Evolutionary conservation across 2,113 vertebrate genomes (phyloP), one percentile per base, ranked within the genome.

Genomic region (Eidolon helvum): DNA sequence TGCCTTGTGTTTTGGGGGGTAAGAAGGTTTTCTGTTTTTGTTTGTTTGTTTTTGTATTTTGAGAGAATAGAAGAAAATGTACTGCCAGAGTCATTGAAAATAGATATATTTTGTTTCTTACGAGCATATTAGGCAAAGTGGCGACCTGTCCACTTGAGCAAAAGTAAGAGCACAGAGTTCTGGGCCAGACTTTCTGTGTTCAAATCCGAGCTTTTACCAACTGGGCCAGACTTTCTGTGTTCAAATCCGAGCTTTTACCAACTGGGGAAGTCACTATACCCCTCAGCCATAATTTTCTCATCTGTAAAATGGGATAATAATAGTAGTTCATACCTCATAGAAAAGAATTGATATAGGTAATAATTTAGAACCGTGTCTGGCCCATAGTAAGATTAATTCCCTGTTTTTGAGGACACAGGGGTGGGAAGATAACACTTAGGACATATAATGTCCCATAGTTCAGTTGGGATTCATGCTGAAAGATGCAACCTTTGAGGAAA

Each of bases 1-100:
- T 92, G 90, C 88, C 45, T 26, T 59, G 90, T 61, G 82, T 82
- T 97, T 97, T 94, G 90, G 87, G 82, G 75, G 96, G 87, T n/a
- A 95, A 94, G 95, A 97, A 96, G 40, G 15, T 26, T 65, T 94
- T 59, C 61, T 65, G 19, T 10, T 87, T 78, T 30, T 38, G 28
- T 59, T 86, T 33, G 7, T 77, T 61, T 43, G 8, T 18, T 61
- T 59, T 77, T 40, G 14, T 55, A 63, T 92, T 80, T 84, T 33
- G 74, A 91, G 28, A 63, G 84, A 43, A 85, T 48, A 43, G 18
- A 45, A 59, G 68, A 65, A 89, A 80, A 59, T 35, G 1, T 26
- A 53, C 65, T 48, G 43, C 9, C 9, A 55, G 57, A 7, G 18
- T 59, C 22, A 65, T 48, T 50, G 53, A 69, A 77, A 94, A 75